A percentile compares a stretch with the other conserved stretches of the same genome.
These are phyloP conservation scores for Manduca sexta DNA, from an alignment of 1,140 invertebrate genomes.

Conservation along the genomic window DNA sequence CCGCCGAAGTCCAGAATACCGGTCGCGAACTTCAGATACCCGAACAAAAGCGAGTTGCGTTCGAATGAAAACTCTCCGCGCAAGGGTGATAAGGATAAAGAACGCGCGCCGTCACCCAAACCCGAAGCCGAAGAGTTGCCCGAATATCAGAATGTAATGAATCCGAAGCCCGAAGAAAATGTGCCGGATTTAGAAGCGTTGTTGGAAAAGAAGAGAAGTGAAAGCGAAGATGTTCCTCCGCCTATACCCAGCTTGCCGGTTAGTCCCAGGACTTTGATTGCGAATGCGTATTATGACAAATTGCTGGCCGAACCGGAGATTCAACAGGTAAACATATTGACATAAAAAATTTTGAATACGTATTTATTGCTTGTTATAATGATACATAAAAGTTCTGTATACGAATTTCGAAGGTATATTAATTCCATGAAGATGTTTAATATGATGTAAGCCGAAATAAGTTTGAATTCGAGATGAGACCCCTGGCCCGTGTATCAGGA, in stretches of 20 bases:
- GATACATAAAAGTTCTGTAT: no score
- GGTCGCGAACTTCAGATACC: conserved; percentile 66
- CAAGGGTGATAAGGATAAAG: conserved; percentile 11
- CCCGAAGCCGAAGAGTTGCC: conserved; percentile 31
- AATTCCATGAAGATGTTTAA: no score
- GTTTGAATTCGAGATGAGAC: no score
- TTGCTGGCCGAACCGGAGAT: conserved; percentile 84
- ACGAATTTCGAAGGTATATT: no score
- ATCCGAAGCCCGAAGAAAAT: conserved; percentile 27
- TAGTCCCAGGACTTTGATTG: conserved; percentile 78
- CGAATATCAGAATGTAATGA: conserved; percentile 59
- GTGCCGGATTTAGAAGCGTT: conserved; percentile 9
- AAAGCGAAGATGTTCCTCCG: conserved; percentile 61
- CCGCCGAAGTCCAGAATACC: conserved; percentile 63
- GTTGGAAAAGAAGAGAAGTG: conserved; percentile 34
- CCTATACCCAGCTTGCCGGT: conserved; percentile 76
- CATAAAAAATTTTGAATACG: not conserved
- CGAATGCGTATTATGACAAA: conserved; percentile 88
- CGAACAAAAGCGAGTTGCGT: conserved; percentile 59
- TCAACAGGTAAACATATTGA: conserved; percentile 63
- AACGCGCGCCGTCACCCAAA: conserved; percentile 13
- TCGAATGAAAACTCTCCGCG: conserved; percentile 60
- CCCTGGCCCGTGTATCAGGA: no score
- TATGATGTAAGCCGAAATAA: no score
- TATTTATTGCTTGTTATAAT: not conserved